Evolutionary conservation across 2,888 invertebrate species (phyloP).

Genomic region (Agrochola litura): DNA sequence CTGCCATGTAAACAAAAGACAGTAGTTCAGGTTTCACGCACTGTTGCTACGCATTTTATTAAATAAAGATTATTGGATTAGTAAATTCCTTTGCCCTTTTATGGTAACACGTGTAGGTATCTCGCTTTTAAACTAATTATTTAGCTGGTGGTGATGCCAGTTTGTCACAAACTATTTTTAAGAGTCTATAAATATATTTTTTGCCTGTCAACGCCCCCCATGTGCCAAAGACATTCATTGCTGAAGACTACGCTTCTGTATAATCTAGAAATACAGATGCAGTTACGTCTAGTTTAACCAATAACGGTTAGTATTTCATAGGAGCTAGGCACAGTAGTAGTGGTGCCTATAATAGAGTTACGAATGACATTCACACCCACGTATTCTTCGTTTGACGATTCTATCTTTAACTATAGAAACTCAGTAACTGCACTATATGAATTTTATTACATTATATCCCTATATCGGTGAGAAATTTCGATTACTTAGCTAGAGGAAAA

Average conservation of each 20-base stretch:
- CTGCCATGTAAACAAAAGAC: constrained; percentile 50
- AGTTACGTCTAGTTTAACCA: constrained; percentile 8
- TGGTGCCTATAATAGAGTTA: constrained; percentile 21
- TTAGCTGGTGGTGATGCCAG: background rate
- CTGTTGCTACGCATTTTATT: constrained; percentile 18
- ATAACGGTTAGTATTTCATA: background rate
- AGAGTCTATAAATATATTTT: background rate
- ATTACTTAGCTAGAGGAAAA: constrained; percentile 16
- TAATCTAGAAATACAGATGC: constrained; percentile 10
- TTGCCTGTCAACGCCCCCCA: background rate
- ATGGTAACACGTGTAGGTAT: background rate
- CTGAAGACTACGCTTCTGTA: background rate
- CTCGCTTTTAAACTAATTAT: background rate
- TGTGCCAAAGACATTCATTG: background rate
- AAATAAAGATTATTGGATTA: constrained; percentile 5
- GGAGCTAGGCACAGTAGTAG: constrained; percentile 2
- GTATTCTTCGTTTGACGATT: background rate
- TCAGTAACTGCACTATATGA: background rate
- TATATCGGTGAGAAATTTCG: background rate
- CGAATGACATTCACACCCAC: constrained; percentile 40
- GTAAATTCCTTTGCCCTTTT: background rate
- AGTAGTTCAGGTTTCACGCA: constrained; percentile 58
- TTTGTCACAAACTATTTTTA: background rate
- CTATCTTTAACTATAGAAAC: constrained; percentile 23
- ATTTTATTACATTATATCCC: constrained; percentile 14